Evolutionary conservation across 2,888 invertebrate genomes (phyloP).

Genomic region (Chirona hameri): DNA sequence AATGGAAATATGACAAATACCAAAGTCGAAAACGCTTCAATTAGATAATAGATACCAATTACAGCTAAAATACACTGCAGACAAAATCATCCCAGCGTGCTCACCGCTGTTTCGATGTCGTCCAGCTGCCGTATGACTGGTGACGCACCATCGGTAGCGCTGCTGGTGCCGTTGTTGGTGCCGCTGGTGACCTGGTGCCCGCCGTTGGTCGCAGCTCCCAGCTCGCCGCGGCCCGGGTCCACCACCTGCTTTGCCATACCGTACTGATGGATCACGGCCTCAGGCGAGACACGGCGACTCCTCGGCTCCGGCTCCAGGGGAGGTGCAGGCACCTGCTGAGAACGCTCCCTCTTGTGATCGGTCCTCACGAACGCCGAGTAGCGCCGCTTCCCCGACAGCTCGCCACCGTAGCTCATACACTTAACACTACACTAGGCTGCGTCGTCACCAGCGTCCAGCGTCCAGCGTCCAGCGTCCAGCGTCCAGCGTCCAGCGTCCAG

Average conservation of each 20-base stretch:
- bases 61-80: no score
- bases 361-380: background rate
- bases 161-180: background rate
- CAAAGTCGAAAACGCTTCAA: no score
- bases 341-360: background rate
- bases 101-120: background rate
- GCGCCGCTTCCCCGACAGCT: background rate
- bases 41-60: no score
- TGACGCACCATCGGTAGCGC: background rate
- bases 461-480: no score
- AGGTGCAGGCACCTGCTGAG: background rate
- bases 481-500: no score
- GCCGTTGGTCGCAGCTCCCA: background rate
- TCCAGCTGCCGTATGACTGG: no score
- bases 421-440: background rate
- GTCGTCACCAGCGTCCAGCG: no score
- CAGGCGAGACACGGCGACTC: no score
- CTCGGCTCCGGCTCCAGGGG: background rate
- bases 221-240: background rate
- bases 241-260: background rate
- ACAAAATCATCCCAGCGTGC: no score
- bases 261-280: no score
- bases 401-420: conserved; percentile 7
- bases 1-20: no score
- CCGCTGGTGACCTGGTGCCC: no score